A percentile compares a stretch with the other conserved stretches of the same genome.
Conservation (phyloP, 1,140 invertebrate species). For the Meloidogyne floridensis region DNA sequence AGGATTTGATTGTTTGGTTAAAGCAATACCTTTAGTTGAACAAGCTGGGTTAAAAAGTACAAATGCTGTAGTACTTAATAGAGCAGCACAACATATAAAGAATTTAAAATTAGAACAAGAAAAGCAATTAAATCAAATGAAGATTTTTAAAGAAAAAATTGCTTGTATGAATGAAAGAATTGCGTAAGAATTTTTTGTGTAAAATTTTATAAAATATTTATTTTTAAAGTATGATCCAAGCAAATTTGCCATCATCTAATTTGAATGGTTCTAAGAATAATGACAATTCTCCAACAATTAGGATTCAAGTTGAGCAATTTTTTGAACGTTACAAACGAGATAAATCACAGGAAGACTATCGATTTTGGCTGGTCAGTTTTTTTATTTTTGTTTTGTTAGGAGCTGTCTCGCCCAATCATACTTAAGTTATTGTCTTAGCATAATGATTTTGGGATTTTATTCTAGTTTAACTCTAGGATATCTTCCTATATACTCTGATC, state of each 20-base stretch:
- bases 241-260: constrained; percentile 49
- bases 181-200: constrained; percentile 39
- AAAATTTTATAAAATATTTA: background rate
- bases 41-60: constrained; percentile 49
- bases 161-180: constrained; percentile 47
- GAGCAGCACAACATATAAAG: constrained; percentile 51
- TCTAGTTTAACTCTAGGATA: too few species aligned
- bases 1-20: constrained; percentile 46
- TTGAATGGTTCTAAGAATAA: background rate
- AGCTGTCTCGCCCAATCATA: too few species aligned
- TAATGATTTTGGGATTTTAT: too few species aligned
- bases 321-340: constrained; percentile 54
- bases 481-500: background rate
- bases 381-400: background rate
- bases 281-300: constrained; percentile 39
- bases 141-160: constrained; percentile 46
- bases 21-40: constrained; percentile 47
- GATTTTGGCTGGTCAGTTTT: constrained; percentile 46
- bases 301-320: constrained; percentile 49
- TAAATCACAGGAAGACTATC: constrained; percentile 44
- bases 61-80: constrained; percentile 54
- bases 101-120: constrained; percentile 34
- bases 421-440: too few species aligned
- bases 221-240: constrained; percentile 50
- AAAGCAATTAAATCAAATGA: constrained; percentile 35